Base-by-base conservation (phyloP, 2,113 vertebrate genomes). In the Microtus pennsylvanicus region DNA sequence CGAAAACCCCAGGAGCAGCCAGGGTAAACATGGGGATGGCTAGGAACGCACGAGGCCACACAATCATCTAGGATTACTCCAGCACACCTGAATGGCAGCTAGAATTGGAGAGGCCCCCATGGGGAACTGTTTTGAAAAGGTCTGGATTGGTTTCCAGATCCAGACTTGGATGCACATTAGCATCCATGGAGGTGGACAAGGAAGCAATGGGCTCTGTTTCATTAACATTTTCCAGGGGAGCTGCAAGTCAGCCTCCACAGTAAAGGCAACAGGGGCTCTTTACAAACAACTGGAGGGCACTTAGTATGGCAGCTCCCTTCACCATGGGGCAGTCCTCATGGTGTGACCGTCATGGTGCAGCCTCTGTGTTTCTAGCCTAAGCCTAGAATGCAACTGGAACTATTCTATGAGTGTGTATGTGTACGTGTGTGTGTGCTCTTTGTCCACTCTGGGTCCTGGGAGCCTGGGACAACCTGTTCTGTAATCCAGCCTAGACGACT, bases 21-120 rank as follows among this genome's bases (percentile, higher is more conserved):
- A 90, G 78, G 86, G 97, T 95, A 97, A 95, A 97, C 90, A 97
- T 38, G 1, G 75, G 87, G 96, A 80, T 35, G 42, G 89, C 65
- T 96, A 78, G 89, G 97, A 96, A 86, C 96, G 96, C 16, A 35
- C 55, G 19, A 94, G 95, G 94, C 83, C 88, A 17, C 88, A 16
- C 5, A 0, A 94, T 95, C 70, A 75, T 89, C 94, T 75, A 55
- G 92, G 87, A 21, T 75, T 45, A 47, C 92, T 50, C 94, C 38
- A 45, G 61, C 28, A 21, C 11, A 50, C 89, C 61, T 9, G 7
- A 61, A 28, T 12, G 35, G 58, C 80, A 95, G 88, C 96, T 96
- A 92, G 76, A 76, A 94, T 86, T 7, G n/a, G 90, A 69, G 65
- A 50, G 55, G 33, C 58, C 72, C n/a, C 91, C 85, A 65, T 42